Percentiles rank a stretch among this genome's conserved stretches.
These are phyloP conservation scores for Erythrolamprus reginae DNA, from an alignment of 2,113 vertebrate species.

Conservation along the genomic window DNA sequence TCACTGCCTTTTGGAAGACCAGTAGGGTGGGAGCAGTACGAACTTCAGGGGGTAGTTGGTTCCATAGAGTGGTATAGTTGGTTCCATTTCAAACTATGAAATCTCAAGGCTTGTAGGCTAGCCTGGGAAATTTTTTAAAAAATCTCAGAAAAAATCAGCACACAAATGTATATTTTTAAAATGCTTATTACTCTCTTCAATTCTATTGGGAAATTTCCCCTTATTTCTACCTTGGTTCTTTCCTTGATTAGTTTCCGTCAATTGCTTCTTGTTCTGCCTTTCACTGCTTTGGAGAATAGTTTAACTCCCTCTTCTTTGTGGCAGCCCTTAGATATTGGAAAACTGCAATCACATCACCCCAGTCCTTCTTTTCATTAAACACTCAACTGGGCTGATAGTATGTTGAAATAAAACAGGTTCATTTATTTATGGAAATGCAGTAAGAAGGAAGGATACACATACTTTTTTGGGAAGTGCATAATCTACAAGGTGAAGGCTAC, in stretches of 20 bases:
- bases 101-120: background rate
- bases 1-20: no score
- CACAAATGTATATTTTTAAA: background rate
- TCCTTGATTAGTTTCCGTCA: no score
- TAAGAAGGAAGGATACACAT: background rate
- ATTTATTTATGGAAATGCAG: background rate
- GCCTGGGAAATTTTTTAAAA: background rate
- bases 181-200: background rate
- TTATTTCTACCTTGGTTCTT: no score
- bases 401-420: background rate
- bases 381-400: background rate
- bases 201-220: no score
- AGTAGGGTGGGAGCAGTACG: no score
- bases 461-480: background rate
- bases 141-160: background rate
- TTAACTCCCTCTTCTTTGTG: background rate
- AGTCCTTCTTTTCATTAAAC: background rate
- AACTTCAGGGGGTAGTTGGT: no score
- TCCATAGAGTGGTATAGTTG: no score
- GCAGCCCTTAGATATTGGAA: background rate
- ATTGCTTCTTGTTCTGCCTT: background rate
- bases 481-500: background rate
- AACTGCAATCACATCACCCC: background rate
- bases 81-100: no score
- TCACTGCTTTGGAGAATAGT: background rate